Percentiles rank a stretch among this genome's conserved stretches.
These are phyloP conservation scores for Phenganax marumi DNA, from an alignment of 92 coral and sea anemone species.

Conservation along the genomic window DNA sequence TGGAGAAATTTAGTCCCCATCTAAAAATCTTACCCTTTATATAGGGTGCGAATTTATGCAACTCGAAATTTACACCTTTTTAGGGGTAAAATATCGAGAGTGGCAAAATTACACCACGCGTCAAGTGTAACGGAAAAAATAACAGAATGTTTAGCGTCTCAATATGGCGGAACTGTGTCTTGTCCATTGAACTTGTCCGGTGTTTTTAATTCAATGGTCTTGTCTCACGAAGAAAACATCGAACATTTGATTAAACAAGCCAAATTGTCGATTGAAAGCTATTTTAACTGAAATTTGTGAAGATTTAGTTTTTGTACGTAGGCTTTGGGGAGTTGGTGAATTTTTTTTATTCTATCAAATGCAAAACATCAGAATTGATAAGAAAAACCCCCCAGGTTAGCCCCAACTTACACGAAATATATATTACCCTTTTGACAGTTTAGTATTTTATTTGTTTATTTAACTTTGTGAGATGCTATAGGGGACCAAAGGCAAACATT, in stretches of 20 bases:
- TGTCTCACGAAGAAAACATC: background rate
- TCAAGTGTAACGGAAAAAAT: background rate
- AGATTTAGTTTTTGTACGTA: too few species aligned
- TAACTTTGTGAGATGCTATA: too few species aligned
- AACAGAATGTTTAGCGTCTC: background rate
- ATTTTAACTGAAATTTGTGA: background rate
- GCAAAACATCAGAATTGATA: too few species aligned
- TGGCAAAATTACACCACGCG: background rate
- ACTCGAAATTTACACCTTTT: background rate
- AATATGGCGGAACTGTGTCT: conserved; percentile 4
- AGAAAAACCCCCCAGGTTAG: too few species aligned
- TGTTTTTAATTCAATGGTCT: too few species aligned
- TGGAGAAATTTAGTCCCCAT: background rate
- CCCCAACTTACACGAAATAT: too few species aligned
- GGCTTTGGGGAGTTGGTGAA: too few species aligned
- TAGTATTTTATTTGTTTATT: too few species aligned
- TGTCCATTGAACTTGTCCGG: too few species aligned
- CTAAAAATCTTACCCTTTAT: background rate
- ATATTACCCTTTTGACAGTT: too few species aligned
- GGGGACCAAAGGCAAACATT: too few species aligned
- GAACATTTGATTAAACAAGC: background rate
- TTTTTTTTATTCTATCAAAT: too few species aligned
- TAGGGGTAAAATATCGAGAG: background rate
- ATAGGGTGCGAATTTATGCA: background rate
- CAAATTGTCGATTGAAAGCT: background rate